Base-by-base conservation (phyloP, 2,888 invertebrate genomes). In the Acholoe squamosa region DNA sequence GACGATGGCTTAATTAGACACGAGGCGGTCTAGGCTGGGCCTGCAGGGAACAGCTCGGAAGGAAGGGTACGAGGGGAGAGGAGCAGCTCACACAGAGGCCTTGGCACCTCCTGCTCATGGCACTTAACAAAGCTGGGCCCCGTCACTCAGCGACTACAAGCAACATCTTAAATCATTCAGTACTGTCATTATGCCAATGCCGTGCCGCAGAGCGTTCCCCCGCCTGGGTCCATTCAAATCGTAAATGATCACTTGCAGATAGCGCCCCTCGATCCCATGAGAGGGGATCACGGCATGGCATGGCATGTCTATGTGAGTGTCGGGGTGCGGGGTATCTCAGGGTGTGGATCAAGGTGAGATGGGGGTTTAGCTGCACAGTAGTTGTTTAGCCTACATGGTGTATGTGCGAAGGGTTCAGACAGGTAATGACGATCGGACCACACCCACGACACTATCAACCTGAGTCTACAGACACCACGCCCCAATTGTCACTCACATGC, bases 151-250 rank as follows among this genome's bases (percentile, higher is more conserved):
- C 52, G 56, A 56, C 56, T 86, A 56, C 54, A 86, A 86, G 86
- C 52, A 56, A 52, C 52, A 56, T 52, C 86, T 56, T 86, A 86
- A 86, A 86, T 86, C 86, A 86, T 86, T 86, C 86, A 86, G 54
- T 28, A 28, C 19, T 54, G 86, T 52, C 86, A 86, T 86, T 56
- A 86, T 86, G 86, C 86, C 86, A 52, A 52, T 54, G 28, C 54
- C 54, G 56, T 54, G 56, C 52, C 14, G n/a, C 54, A 14, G 86
- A 5, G 19, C 52, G 33, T 14, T 14, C 33, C 14, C 43, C 80
- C 80, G 34, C 33, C 80, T 80, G 43, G 80, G 80, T 5, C 80
- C 80, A 80, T 80, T 80, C 80, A 80, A 80, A 80, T 80, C 33
- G 19, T 80, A 80, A 80, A 80, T 43, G 80, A 80, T 80, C 80